These are phyloP conservation scores for Philotrypesis tridentata DNA, from an alignment of 1,140 invertebrate genomes.

Conservation along the genomic window DNA sequence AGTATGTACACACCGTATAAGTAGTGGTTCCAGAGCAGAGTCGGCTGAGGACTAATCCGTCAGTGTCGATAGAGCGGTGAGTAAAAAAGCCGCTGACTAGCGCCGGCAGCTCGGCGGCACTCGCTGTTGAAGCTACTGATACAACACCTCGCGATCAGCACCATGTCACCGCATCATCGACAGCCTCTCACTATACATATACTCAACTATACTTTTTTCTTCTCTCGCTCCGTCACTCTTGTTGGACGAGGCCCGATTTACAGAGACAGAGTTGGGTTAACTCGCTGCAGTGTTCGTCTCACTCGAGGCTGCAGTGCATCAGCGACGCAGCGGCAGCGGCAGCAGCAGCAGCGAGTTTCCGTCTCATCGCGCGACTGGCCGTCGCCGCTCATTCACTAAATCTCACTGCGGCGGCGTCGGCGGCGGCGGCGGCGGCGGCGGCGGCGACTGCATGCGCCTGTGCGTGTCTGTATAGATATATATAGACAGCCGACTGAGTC, in stretches of 20 bases:
- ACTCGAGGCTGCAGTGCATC: not conserved
- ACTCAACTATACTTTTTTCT: not conserved
- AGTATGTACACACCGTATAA: slow-evolving; percentile 41
- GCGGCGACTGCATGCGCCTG: no score
- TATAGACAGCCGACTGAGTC: not conserved
- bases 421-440: no score
- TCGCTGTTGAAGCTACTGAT: slow-evolving; percentile 11
- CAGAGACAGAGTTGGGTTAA: not conserved
- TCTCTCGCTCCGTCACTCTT: not conserved
- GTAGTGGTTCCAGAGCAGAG: slow-evolving; percentile 32
- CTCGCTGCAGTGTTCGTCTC: not conserved
- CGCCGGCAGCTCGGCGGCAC: slow-evolving; percentile 56
- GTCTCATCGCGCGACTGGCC: not conserved
- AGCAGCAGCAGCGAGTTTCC: no score
- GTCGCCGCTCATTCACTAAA: not conserved
- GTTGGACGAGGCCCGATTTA: no score
- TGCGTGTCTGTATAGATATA: no score
- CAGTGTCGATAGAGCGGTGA: slow-evolving; percentile 32
- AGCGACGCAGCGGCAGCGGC: no score
- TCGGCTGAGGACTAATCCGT: slow-evolving; percentile 52
- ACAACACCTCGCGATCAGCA: slow-evolving; percentile 49
- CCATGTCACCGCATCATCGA: slow-evolving; percentile 61
- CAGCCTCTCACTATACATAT: not conserved
- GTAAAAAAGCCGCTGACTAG: slow-evolving; percentile 52
- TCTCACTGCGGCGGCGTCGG: not conserved